A percentile compares a stretch with the other conserved stretches of the same genome.
phyloP scores from a whole-genome alignment of 2,888 invertebrate species.

The Torymus texanus region DNA sequence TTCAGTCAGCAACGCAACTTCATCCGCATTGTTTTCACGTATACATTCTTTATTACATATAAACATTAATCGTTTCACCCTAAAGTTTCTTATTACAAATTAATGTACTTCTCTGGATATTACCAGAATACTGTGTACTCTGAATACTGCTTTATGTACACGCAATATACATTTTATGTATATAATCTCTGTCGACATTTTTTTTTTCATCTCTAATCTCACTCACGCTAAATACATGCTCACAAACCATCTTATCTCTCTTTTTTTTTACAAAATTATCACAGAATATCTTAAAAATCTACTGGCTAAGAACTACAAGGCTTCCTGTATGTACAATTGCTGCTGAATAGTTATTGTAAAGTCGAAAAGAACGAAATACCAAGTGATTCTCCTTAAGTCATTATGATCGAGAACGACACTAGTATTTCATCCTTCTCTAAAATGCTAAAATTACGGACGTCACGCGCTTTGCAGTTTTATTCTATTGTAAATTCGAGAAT shows the following conservation, averaged over 20 bases:
- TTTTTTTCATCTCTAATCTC: background rate
- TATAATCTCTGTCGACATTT: slow-evolving; percentile 15
- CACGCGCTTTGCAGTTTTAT: background rate
- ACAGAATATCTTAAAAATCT: slow-evolving; percentile 57
- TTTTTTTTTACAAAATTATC: slow-evolving; percentile 58
- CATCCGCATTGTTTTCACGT: no score
- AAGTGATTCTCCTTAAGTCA: no score
- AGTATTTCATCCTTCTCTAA: background rate
- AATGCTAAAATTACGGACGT: slow-evolving; percentile 9
- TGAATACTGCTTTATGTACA: slow-evolving; percentile 51
- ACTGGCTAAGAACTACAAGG: slow-evolving; percentile 31
- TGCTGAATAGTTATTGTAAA: background rate
- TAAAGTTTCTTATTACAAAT: background rate
- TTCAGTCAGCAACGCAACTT: no score
- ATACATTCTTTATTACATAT: no score
- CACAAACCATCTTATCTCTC: slow-evolving; percentile 6
- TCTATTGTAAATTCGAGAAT: background rate
- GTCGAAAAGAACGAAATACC: no score
- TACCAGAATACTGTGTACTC: slow-evolving; percentile 38
- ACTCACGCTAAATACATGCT: background rate
- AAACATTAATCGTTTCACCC: background rate
- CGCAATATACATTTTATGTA: slow-evolving; percentile 35
- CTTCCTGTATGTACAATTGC: slow-evolving; percentile 29
- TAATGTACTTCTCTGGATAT: background rate
- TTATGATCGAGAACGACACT: no score